Evolutionary conservation across 2,888 invertebrate species (phyloP), one percentile per base, ranked within the genome.

Genomic region (Parelbella ahira): DNA sequence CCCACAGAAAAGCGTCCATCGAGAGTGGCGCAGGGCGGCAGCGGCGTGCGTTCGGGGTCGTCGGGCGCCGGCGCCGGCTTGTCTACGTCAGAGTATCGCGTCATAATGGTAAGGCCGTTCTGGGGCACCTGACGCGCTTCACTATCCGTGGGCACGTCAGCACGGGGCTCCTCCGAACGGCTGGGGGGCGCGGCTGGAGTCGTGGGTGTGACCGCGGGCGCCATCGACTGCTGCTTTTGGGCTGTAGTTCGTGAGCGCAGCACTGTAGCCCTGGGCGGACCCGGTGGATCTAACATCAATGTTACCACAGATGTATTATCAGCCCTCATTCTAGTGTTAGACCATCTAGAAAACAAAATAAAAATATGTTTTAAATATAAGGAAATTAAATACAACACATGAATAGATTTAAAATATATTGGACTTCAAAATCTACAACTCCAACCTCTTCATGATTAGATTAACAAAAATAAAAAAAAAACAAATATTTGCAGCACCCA

Each of bases 261-360:
- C 43, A 92, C 91, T 56, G 92, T 91, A 36, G 90, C 91, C 30
- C 92, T 89, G 6, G 94, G 93, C 3, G 93, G 95, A 0, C 96
- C 95, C 0, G 95, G 94, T 27, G 96, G 96, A 80, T 97, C 97
- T 48, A 97, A 86, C 91, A 98, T 94, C 9, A 98, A 88, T 0
- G 96, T 88, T 9, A 99, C 95, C 28, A 97, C 97, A 6, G 97
- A 97, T 0, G 98, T 97, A 74, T 99, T 99, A 77, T 99, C 99
- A 0, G 99, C 98, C 21, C 98, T 91, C 90, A 97, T 92, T 64
- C 93, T 91, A 3, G 95, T 93, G 30, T 89, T 90, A 9, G 92
- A 91, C 98, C 98, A 99, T 41, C 91, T 90, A 57, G 0, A 54
- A 62, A 27, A 10, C 10, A 38, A 41, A 25, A 1, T 7, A 25